phyloP scores from a whole-genome alignment of 2,113 vertebrate species.

The Meleagris gallopavo region DNA sequence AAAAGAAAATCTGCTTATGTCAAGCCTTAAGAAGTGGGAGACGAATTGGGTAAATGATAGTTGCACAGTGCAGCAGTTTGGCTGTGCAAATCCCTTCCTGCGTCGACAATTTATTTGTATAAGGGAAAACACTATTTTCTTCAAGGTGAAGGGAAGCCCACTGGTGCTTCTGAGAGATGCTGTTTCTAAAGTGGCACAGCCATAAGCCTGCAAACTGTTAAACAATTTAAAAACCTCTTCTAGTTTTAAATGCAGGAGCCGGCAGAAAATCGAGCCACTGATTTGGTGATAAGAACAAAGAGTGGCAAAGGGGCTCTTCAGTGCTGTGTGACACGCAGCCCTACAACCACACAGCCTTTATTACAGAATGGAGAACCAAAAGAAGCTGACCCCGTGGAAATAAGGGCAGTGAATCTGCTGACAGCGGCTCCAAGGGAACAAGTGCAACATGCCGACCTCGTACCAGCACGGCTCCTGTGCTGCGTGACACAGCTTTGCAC shows the following conservation, averaged over 20 bases:
- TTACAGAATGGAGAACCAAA: neutral
- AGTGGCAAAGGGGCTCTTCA: neutral
- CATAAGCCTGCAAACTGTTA: neutral
- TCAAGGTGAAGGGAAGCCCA: neutral
- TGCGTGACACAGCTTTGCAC: neutral
- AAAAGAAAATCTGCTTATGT: slow-evolving; percentile 8
- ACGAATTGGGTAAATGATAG: neutral
- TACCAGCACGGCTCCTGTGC: neutral
- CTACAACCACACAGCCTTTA: neutral
- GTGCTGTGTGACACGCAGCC: neutral
- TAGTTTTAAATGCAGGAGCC: neutral
- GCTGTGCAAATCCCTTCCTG: neutral
- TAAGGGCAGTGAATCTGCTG: neutral
- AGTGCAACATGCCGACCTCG: neutral
- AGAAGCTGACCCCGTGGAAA: neutral
- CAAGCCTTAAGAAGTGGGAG: neutral
- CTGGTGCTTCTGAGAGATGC: neutral
- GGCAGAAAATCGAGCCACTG: neutral
- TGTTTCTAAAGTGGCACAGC: neutral
- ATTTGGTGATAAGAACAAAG: neutral
- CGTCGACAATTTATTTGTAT: neutral
- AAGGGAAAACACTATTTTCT: neutral
- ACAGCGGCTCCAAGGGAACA: neutral
- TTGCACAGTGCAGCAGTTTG: neutral
- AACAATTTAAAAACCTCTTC: neutral